Conservation (phyloP, 2,888 invertebrate genomes). For the Allolobophora icterica region DNA sequence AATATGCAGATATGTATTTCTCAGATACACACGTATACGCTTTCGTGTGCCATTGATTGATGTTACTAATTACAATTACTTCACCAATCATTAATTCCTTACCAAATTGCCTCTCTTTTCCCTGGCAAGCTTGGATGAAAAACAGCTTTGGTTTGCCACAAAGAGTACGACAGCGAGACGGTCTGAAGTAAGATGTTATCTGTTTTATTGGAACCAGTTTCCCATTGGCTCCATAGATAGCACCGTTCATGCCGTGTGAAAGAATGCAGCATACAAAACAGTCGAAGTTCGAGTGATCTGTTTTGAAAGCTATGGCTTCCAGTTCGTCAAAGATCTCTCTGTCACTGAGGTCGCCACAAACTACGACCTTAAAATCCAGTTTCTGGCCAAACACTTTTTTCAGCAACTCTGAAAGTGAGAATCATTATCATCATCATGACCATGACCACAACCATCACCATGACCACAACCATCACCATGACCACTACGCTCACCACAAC, state of each 20-base stretch:
- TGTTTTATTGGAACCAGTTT: background rate
- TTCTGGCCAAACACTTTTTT: background rate
- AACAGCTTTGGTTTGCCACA: slow-evolving; percentile 7
- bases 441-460: no score
- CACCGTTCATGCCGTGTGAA: background rate
- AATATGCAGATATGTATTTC: no score
- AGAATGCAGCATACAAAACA: slow-evolving; percentile 15
- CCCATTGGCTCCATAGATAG: background rate
- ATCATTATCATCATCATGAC: no score
- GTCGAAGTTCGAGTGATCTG: background rate
- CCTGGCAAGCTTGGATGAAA: slow-evolving; percentile 23
- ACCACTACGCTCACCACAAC: background rate
- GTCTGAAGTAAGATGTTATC: background rate
- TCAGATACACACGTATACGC: no score
- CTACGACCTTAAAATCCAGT: background rate
- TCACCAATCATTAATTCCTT: background rate
- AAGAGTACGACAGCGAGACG: background rate
- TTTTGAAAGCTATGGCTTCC: background rate
- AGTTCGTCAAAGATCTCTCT: background rate
- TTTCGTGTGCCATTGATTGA: no score
- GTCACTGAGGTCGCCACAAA: background rate
- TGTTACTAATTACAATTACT: no score
- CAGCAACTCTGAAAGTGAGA: slow-evolving; percentile 1
- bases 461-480: background rate
- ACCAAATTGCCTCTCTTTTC: background rate